Base-by-base conservation (phyloP, 2,797 vertebrate genomes). In the Typhlichthys subterraneus region DNA sequence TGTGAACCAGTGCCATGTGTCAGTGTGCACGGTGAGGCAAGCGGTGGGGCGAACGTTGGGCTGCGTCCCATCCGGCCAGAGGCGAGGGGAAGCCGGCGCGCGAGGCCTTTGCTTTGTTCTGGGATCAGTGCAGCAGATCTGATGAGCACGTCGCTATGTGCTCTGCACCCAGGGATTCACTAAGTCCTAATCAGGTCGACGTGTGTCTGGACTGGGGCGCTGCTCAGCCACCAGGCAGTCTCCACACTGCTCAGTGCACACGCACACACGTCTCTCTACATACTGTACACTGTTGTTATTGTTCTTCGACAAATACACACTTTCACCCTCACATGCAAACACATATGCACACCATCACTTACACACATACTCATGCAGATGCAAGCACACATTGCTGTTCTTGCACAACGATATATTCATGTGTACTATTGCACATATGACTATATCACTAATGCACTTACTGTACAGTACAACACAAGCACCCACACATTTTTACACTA, bases 121-220 rank as follows among this genome's bases (percentile, higher is more conserved):
- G 58, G 69, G 67, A 42, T 57, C 59, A 58, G 65, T 23, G 47
- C 51, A 57, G 45, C 53, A 70, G 65, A 72, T 65, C 52, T 77
- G 73, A 79, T 67, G 64, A 73, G 61, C 50, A 56, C 65, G 52
- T 72, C 42, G 68, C 63, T 73, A 74, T 75, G 72, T 66, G 51
- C 58, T 63, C 57, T n/a, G 57, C 64, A 60, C 59, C 62, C 64
- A 46, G 68, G 60, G 55, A 70, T 69, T 63, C 70, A 11, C 23
- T 67, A 45, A 72, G 65, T 61, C 61, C 52, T 60, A 69, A 77
- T 73, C 73, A 75, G 55, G 53, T 15, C 55, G 61, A 65, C 33
- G 14, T 47, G 54, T 57, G 64, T 29, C 64, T 56, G 53, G 57
- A 45, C 48, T 55, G 23, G 15, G 23, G n/a, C 49, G 53, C 61